These are phyloP conservation scores for Triplophysa rosa DNA, from an alignment of 2,113 vertebrate species.

Conservation along the genomic window DNA sequence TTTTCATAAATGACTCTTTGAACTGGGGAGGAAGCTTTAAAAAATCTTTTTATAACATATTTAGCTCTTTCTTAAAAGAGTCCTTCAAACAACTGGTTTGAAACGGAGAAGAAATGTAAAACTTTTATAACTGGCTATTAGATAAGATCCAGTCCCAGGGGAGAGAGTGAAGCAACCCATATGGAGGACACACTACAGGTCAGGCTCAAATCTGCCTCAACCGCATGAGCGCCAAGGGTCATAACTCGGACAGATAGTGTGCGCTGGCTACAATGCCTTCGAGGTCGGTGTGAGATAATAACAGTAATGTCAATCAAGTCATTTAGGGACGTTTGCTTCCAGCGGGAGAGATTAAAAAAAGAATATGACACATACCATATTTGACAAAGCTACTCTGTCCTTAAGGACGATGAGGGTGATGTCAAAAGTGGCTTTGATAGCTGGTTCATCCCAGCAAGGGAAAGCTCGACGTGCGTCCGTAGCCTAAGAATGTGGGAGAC, in stretches of 20 bases:
- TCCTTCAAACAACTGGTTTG: too few relatives aligned
- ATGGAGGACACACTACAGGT: neutral
- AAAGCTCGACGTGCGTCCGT: slow-evolving; percentile 97
- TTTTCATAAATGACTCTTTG: too few relatives aligned
- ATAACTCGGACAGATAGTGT: neutral
- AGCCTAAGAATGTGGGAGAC: slow-evolving; percentile 74
- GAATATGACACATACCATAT: slow-evolving; percentile 84
- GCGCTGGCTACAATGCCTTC: slow-evolving; percentile 21
- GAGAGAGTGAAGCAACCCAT: too few relatives aligned
- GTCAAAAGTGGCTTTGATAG: slow-evolving; percentile 98
- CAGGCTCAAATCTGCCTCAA: too few relatives aligned
- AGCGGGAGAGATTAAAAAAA: slow-evolving; percentile 5
- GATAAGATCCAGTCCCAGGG: too few relatives aligned
- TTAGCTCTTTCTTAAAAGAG: too few relatives aligned
- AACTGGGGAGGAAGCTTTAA: too few relatives aligned
- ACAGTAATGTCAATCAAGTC: slow-evolving; percentile 43
- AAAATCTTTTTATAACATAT: too few relatives aligned
- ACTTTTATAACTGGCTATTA: too few relatives aligned
- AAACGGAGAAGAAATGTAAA: too few relatives aligned
- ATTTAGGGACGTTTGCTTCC: slow-evolving; percentile 33
- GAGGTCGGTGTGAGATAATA: slow-evolving; percentile 38
- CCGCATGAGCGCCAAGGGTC: neutral
- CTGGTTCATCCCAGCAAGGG: slow-evolving; percentile 98
- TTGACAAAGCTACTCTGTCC: slow-evolving; percentile 96
- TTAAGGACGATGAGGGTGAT: slow-evolving; percentile 94